A percentile compares a stretch with the other conserved stretches of the same genome.
phyloP scores from a whole-genome alignment of 2,888 invertebrate species.

The Phania funesta region DNA sequence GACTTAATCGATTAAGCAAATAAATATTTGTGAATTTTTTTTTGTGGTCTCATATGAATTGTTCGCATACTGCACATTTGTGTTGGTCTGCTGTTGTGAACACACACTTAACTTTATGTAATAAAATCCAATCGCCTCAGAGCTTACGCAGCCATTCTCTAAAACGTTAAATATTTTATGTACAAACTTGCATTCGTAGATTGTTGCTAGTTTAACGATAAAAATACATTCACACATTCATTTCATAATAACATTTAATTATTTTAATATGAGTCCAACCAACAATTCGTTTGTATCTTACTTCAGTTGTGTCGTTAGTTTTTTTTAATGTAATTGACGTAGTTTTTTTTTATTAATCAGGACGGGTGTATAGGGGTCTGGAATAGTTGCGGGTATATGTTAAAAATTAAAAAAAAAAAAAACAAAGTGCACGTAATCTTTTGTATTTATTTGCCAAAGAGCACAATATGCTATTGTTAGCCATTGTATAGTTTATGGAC shows the following conservation, averaged over 20 bases:
- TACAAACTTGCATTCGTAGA: neutral
- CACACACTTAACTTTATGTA: neutral
- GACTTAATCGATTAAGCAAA: conserved; percentile 42
- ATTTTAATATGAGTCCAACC: conserved; percentile 14
- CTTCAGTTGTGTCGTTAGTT: neutral
- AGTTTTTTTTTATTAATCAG: neutral
- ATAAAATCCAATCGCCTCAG: neutral
- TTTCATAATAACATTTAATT: conserved; percentile 31
- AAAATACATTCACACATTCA: neutral
- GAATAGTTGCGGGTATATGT: no score
- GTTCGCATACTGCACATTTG: neutral
- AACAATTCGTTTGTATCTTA: neutral
- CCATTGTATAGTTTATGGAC: no score
- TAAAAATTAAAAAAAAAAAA: no score
- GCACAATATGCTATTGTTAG: no score
- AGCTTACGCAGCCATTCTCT: neutral
- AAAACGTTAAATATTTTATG: conserved; percentile 13
- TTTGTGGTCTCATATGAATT: neutral
- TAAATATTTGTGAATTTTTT: conserved; percentile 11
- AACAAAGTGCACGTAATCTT: no score
- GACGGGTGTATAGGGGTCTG: no score
- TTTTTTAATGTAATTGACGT: neutral
- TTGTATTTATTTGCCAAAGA: no score
- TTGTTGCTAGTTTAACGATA: conserved; percentile 17
- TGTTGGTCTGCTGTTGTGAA: neutral